Percentiles rank a stretch among this genome's conserved stretches.
Evolutionary conservation across 1,140 invertebrate genomes (phyloP).

Genomic region (Calliphora vicina): DNA sequence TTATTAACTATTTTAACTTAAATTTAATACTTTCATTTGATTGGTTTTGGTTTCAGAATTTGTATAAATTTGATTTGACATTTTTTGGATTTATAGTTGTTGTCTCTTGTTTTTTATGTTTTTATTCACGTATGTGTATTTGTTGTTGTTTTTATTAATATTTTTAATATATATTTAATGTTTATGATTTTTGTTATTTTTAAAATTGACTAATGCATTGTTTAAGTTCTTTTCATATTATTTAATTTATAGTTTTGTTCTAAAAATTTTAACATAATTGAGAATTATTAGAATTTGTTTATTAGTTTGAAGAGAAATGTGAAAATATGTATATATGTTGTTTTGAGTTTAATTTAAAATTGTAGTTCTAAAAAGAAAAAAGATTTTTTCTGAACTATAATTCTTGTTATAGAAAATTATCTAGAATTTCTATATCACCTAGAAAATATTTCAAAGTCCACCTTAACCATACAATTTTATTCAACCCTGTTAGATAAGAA

Average conservation of each 20-base stretch:
- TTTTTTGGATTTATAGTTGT: slow-evolving; percentile 31
- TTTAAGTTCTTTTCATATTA: not conserved
- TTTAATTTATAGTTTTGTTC: not conserved
- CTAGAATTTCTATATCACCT: too few relatives aligned
- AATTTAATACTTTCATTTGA: slow-evolving; percentile 62
- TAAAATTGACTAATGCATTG: slow-evolving; percentile 35
- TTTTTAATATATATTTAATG: not conserved
- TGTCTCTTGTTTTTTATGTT: slow-evolving; percentile 11
- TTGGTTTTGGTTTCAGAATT: slow-evolving; percentile 57
- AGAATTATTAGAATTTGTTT: too few relatives aligned
- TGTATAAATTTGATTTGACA: slow-evolving; percentile 38
- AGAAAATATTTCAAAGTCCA: too few relatives aligned
- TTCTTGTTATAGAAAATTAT: too few relatives aligned
- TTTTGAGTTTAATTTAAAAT: too few relatives aligned
- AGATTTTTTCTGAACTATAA: too few relatives aligned
- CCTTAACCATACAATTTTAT: too few relatives aligned
- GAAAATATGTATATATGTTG: too few relatives aligned
- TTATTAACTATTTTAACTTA: slow-evolving; percentile 33
- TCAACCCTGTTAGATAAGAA: too few relatives aligned
- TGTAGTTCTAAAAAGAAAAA: too few relatives aligned
- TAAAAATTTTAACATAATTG: not conserved
- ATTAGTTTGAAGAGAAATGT: too few relatives aligned
- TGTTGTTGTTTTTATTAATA: not conserved
- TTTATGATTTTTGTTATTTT: slow-evolving; percentile 1
- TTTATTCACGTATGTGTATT: not conserved